Base-by-base conservation (phyloP, 2,888 invertebrate genomes). In the Adelphocoris suturalis region DNA sequence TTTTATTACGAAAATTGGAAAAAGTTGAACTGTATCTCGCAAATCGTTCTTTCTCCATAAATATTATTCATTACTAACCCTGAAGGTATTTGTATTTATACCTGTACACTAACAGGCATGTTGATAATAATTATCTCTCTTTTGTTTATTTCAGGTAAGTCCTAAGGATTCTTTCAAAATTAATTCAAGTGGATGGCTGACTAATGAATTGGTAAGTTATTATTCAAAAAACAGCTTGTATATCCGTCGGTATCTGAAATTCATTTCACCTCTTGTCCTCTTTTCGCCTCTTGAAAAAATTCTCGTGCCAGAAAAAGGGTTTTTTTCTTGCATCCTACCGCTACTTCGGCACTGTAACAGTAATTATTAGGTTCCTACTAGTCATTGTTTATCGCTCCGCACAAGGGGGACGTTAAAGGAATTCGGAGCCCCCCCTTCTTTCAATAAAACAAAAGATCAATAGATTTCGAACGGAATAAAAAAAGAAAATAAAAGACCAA, bases 381-480 rank as follows among this genome's bases (percentile, higher is more conserved):
- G 78, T 78, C 78, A 78, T 78, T 78, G 78, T 78, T 78, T 78
- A 68, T 68, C 23, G 68, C 23, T 68, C 27, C 23, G 27, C 23
- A 68, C 23, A 68, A 68, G 68, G 23, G 68, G 68, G 23, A 19
- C 68, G 68, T 19, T 9, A 23, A 68, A 68, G 27, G 68, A 2
- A 3, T 23, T 68, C 27, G 68, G 5, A 68, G 68, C 68, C 19
- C 68, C 68, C 9, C 19, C n/a, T n/a, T 19, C 19, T 16, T 37
- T 78, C 78, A 16, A 78, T 78, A 78, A 78, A 78, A 78, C 78
- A 78, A 78, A 47, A 78, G 78, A 78, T 78, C 78, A 78, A 78
- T 78, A 78, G 78, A 78, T 46, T 46, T 46, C 78, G 28, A 78
- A 78, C 37, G 76, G 16, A 37, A 76, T 12, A 37, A 76, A 46